Base-by-base conservation (phyloP, 2,797 vertebrate species). In the Carapus acus region DNA sequence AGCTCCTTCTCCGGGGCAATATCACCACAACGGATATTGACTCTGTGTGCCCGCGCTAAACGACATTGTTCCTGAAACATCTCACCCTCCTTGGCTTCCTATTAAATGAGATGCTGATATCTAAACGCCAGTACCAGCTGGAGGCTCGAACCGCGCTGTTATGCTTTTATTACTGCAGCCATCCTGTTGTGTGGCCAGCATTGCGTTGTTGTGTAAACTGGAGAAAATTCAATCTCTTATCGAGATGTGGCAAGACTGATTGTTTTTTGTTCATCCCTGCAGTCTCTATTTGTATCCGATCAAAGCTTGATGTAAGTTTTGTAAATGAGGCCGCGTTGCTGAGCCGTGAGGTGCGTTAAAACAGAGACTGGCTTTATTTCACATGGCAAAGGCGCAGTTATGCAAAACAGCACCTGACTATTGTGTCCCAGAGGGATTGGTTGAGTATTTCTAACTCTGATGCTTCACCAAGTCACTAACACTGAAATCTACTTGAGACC, bases 21-120 rank as follows among this genome's bases (percentile, higher is more conserved):
- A 86, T 86, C 79, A 65, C 63, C 59, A 54, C 60, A 29, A 80
- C 79, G 87, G 88, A 89, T 86, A 89, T 89, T 88, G 83, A 65
- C 75, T 81, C 54, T 71, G 62, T 63, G 66, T 62, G 50, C 43
- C 43, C 42, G 65, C 36, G 29, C 78, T 43, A 58, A 71, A 74
- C 55, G 23, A 61, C 61, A 73, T 76, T 82, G 73, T 79, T 72
- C 51, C 76, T 74, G 61, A 69, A 71, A 70, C 64, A 58, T 27
- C 4, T 42, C 51, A n/a, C n/a, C 55, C 43, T 50, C 54, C 33
- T 36, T 42, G 20, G 42, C 59, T 62, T 79, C 67, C 74, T 84
- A 86, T 85, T 83, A 78, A 83, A 84, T n/a, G 47, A 81, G 77
- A 85, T 83, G 65, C 64, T 18, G 52, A 62, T 67, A 80, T 81